phyloP scores from a whole-genome alignment of 2,113 vertebrate genomes.

The Cisticola juncidis region DNA sequence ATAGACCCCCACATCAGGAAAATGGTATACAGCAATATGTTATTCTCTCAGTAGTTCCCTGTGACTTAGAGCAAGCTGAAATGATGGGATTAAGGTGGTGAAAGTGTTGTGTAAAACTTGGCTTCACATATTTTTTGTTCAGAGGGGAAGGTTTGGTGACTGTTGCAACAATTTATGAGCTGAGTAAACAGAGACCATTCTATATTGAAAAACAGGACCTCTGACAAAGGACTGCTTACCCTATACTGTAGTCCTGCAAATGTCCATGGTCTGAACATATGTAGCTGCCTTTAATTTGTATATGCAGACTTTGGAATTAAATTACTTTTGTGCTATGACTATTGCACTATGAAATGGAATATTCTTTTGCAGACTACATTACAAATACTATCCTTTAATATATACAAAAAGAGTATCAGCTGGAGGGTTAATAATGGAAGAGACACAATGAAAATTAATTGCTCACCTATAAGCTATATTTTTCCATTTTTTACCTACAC shows the following conservation, averaged over 20 bases:
- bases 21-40: not conserved
- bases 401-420: not conserved
- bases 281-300: not conserved
- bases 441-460: not conserved
- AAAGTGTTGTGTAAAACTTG: not conserved
- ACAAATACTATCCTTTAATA: not conserved
- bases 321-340: not conserved
- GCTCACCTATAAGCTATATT: not conserved
- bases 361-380: not conserved
- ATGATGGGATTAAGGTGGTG: not conserved
- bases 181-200: not conserved
- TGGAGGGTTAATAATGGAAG: not conserved
- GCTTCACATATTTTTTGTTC: not conserved
- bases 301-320: not conserved
- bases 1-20: not conserved
- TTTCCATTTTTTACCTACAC: not conserved
- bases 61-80: not conserved
- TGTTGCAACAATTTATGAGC: not conserved
- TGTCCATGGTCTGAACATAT: not conserved
- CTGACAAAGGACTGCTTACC: not conserved
- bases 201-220: not conserved
- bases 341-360: not conserved
- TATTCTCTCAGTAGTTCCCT: not conserved
- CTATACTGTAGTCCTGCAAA: not conserved
- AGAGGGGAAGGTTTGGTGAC: not conserved